Conservation (phyloP, 2,797 vertebrate species). For the Alectoris magna region DNA sequence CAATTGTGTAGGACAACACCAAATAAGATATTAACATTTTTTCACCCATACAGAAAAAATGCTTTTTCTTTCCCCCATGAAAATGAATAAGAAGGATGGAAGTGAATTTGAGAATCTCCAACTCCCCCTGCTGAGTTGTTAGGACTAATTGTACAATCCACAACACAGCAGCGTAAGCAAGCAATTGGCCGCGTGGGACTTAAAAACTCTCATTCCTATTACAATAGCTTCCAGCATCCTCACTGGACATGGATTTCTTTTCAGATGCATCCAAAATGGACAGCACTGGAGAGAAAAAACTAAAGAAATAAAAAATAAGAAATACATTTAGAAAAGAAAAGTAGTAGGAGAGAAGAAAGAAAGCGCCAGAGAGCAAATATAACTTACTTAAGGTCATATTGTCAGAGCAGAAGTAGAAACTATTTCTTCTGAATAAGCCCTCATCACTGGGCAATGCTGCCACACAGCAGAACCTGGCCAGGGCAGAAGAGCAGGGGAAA, state of each 20-base stretch:
- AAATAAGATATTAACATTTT: constrained; percentile 67
- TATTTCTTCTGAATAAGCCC: not conserved
- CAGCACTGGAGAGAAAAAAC: not conserved
- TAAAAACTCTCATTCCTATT: constrained; percentile 26
- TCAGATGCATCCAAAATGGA: not conserved
- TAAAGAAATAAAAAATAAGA: not conserved
- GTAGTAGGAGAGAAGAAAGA: not conserved
- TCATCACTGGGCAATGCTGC: not conserved
- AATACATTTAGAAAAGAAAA: not conserved
- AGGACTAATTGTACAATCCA: constrained; percentile 26
- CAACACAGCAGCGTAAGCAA: not conserved
- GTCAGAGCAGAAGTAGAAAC: not conserved
- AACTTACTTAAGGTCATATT: not conserved
- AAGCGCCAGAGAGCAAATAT: not conserved
- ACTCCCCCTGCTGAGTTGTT: constrained; percentile 59
- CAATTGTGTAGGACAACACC: constrained; percentile 68
- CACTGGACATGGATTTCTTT: constrained; percentile 10
- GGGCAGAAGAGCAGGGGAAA: not conserved
- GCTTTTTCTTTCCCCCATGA: constrained; percentile 52
- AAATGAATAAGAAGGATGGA: constrained; percentile 38
- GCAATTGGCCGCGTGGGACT: not conserved
- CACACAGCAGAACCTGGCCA: not conserved
- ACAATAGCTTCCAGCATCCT: not conserved
- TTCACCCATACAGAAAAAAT: not conserved
- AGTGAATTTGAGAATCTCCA: constrained; percentile 61